Conservation (phyloP, 2,888 invertebrate genomes). For the Physocephala rufipes region DNA sequence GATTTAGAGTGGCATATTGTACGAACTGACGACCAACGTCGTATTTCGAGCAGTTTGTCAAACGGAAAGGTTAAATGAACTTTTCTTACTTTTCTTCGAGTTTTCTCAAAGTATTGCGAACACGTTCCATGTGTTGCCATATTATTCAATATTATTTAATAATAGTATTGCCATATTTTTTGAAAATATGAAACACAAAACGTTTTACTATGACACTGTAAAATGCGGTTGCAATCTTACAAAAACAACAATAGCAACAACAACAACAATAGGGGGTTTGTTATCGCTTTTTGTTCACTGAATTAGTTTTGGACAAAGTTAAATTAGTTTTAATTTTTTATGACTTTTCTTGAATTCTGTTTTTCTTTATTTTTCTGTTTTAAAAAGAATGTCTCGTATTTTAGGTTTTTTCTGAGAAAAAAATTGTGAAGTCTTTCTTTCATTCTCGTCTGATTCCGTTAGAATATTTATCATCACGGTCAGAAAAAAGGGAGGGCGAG, state of each 20-base stretch:
- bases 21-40: neutral
- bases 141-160: slow-evolving; percentile 23
- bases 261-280: too few relatives aligned
- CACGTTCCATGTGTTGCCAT: slow-evolving; percentile 15
- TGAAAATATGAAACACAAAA: slow-evolving; percentile 26
- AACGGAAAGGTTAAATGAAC: neutral
- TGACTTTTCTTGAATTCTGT: slow-evolving; percentile 15
- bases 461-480: too few relatives aligned
- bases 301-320: slow-evolving; percentile 21
- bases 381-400: too few relatives aligned
- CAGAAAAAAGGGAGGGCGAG: neutral
- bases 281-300: neutral
- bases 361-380: slow-evolving; percentile 3
- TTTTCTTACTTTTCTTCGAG: neutral
- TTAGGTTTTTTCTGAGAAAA: too few relatives aligned
- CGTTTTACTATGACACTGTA: too few relatives aligned
- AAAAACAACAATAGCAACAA: neutral
- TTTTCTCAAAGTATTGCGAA: neutral
- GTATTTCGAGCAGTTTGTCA: slow-evolving; percentile 6
- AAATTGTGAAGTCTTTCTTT: too few relatives aligned
- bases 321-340: slow-evolving; percentile 32
- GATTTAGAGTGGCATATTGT: neutral
- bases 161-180: slow-evolving; percentile 10
- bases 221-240: neutral
- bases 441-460: too few relatives aligned